phyloP scores from a whole-genome alignment of 2,888 invertebrate genomes.

The Pharmacophagus antenor region DNA sequence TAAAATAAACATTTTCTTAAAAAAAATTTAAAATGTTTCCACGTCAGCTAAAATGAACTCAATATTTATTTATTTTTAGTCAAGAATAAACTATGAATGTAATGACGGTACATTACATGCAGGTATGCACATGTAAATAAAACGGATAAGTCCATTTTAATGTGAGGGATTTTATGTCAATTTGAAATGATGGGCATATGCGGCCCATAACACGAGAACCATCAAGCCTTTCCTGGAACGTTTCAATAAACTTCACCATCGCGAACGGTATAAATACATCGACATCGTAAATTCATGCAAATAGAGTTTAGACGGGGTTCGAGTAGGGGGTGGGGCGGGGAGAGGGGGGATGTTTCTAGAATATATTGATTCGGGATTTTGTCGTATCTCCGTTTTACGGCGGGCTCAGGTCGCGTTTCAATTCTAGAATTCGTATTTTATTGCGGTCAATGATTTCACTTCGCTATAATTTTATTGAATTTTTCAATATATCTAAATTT shows the following conservation, averaged over 20 bases:
- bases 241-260: conserved; percentile 29
- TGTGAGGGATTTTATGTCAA: conserved; percentile 9
- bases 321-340: too few relatives aligned
- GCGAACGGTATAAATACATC: conserved; percentile 31
- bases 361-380: conserved; percentile 52
- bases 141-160: conserved; percentile 15
- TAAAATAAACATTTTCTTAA: background rate
- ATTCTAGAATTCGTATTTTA: conserved; percentile 44
- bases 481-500: conserved; percentile 16
- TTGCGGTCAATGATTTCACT: conserved; percentile 29
- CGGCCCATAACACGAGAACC: conserved; percentile 16
- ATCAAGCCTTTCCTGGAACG: conserved; percentile 28
- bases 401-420: conserved; percentile 46
- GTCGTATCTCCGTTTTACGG: conserved; percentile 47
- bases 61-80: too few relatives aligned
- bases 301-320: conserved; percentile 40
- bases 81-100: background rate
- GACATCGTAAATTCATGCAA: conserved; percentile 52
- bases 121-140: conserved; percentile 7
- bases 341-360: conserved; percentile 40
- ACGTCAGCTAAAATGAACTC: background rate
- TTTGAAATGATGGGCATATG: conserved; percentile 15
- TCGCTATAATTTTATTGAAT: conserved; percentile 28
- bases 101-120: too few relatives aligned
- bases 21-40: background rate